Conservation (phyloP, 2,888 invertebrate species). For the Hartigia nigra region DNA sequence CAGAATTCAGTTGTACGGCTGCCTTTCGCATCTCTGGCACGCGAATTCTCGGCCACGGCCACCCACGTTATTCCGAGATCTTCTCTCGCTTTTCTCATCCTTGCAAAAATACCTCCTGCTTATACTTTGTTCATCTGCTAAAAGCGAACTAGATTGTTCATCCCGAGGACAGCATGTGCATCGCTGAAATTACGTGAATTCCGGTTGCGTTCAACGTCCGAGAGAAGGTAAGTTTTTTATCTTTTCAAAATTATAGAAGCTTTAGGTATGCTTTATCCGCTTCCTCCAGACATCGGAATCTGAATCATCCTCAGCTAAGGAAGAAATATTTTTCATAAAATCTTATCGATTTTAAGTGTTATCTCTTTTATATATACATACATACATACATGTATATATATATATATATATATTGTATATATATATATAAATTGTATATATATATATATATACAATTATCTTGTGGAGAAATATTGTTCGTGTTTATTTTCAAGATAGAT, state of each 20-base stretch:
- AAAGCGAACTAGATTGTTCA: not conserved
- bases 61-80: not conserved
- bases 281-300: not conserved
- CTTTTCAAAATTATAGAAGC: not conserved
- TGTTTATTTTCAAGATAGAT: not conserved
- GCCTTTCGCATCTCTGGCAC: constrained; percentile 32
- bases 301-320: not conserved
- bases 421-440: not conserved
- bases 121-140: not conserved
- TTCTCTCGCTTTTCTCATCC: constrained; percentile 13
- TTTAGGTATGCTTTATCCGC: not conserved
- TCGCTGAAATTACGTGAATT: not conserved
- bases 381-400: not conserved
- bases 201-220: not conserved
- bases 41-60: constrained; percentile 23
- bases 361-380: not conserved
- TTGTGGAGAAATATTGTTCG: not conserved
- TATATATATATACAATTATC: not conserved
- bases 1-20: constrained; percentile 45
- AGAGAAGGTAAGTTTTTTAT: not conserved
- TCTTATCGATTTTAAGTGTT: not conserved
- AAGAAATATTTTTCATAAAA: not conserved
- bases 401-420: not conserved
- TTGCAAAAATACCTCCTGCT: not conserved
- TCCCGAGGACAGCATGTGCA: not conserved